Evolutionary conservation across 2,888 invertebrate genomes (phyloP), one percentile per base, ranked within the genome.

Genomic region (Germaria angustata): DNA sequence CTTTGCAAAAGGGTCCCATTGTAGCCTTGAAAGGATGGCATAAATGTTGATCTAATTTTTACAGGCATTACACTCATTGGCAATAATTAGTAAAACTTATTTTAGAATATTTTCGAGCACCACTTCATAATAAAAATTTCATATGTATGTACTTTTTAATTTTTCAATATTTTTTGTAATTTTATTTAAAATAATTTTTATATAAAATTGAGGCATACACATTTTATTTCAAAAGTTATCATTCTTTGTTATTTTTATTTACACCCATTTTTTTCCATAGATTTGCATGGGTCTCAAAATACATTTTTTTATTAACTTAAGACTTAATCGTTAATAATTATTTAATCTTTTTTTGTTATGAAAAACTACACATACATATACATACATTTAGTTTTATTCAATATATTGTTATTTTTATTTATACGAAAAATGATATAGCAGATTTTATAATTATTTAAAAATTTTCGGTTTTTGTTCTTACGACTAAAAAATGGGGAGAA

Each of bases 181-280:
- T 82, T 79, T 82, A 82, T 82, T 73, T 69, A 68, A 73, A 63
- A 69, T 79, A 65, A 28, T 55, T 77, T 81, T 80, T 57, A 49
- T 72, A 76, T 63, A 65, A 72, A 80, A 76, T 75, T 76, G 80
- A 83, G 80, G 76, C 53, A 77, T 76, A 72, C 61, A 68, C 57
- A 71, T 71, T 72, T 68, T 71, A 68, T 53, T 72, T 24, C 6
- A 57, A 69, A 57, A 34, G 39, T 20, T 34, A 32, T 20, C 63
- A 66, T 61, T 79, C 79, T 76, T 73, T 69, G 15, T 81, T 65
- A 57, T 61, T 77, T 68, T 73, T 77, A 84, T 86, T 86, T 86
- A 87, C 85, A 86, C 88, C 88, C 89, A 87, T 4, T 66, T 75
- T 72, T 57, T 20, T 65, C 69, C 66, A 28, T 57, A 75, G 3